Percentiles rank a stretch among this genome's conserved stretches.
phyloP scores from a whole-genome alignment of 2,113 vertebrate species.

The Nanorana parkeri region DNA sequence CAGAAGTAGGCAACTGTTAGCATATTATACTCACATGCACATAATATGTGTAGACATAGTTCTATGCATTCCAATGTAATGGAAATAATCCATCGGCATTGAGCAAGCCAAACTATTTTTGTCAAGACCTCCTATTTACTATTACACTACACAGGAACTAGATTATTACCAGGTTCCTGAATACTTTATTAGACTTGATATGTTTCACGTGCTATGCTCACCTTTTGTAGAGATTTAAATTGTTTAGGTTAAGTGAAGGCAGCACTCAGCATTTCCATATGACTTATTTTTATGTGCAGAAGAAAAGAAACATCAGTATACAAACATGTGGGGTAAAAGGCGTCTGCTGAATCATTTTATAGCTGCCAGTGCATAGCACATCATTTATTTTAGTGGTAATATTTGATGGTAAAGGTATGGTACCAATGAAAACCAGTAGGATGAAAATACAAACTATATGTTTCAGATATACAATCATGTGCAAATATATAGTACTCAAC shows the following conservation, averaged over 20 bases:
- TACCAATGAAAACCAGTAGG: background rate
- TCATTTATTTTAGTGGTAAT: slow-evolving; percentile 4
- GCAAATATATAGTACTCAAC: background rate
- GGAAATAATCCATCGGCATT: too few relatives aligned
- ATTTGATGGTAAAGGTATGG: background rate
- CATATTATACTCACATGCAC: too few relatives aligned
- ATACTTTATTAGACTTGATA: slow-evolving; percentile 16
- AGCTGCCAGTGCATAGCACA: slow-evolving; percentile 14
- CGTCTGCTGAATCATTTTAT: background rate
- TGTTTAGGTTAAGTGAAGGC: slow-evolving; percentile 14
- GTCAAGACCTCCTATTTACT: background rate
- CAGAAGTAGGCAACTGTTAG: too few relatives aligned
- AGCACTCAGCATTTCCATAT: slow-evolving; percentile 17
- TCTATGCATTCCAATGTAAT: too few relatives aligned
- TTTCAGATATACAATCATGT: background rate
- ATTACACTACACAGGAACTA: slow-evolving; percentile 30
- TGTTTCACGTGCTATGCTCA: slow-evolving; percentile 41
- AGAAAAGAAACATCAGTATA: slow-evolving; percentile 1
- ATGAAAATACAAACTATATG: background rate
- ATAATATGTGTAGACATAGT: too few relatives aligned
- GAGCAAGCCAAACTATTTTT: too few relatives aligned
- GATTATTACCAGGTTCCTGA: slow-evolving; percentile 34
- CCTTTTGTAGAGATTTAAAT: slow-evolving; percentile 33
- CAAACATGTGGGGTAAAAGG: slow-evolving; percentile 10
- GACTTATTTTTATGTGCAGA: background rate